A percentile compares a stretch with the other conserved stretches of the same genome.
phyloP scores from a whole-genome alignment of 1,140 invertebrate species.

The Calycopis cecrops region DNA sequence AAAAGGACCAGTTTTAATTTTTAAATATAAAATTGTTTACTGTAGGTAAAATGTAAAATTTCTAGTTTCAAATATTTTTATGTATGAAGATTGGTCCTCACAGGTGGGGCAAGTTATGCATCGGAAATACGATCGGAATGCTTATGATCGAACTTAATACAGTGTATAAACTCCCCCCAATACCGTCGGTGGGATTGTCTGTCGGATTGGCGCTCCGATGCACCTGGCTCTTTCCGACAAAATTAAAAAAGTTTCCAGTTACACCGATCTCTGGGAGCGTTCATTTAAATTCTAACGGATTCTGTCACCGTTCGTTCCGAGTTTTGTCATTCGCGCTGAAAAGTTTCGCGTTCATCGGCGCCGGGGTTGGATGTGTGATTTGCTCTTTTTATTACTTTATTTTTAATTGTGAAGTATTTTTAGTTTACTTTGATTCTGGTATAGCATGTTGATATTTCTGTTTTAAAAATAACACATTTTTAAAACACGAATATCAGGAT shows the following conservation, averaged over 20 bases:
- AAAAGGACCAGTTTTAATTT: too few relatives aligned
- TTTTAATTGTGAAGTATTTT: too few relatives aligned
- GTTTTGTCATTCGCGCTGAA: constrained; percentile 55
- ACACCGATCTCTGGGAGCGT: constrained; percentile 46
- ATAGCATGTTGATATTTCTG: too few relatives aligned
- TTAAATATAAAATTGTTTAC: too few relatives aligned
- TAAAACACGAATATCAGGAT: too few relatives aligned
- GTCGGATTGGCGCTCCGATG: constrained; percentile 41
- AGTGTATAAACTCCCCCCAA: neutral
- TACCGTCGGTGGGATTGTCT: constrained; percentile 41
- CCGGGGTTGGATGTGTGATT: too few relatives aligned
- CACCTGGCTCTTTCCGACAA: constrained; percentile 60
- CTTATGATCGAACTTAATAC: too few relatives aligned
- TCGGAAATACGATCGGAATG: neutral
- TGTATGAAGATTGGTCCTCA: neutral
- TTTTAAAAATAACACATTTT: too few relatives aligned
- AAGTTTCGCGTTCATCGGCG: constrained; percentile 30
- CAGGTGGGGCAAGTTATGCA: neutral
- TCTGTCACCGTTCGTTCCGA: constrained; percentile 60
- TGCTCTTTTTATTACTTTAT: too few relatives aligned
- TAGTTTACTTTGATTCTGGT: too few relatives aligned
- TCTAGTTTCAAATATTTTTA: too few relatives aligned
- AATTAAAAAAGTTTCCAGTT: constrained; percentile 68
- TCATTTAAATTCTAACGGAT: constrained; percentile 70
- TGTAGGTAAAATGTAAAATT: too few relatives aligned